Base-by-base conservation (phyloP, 2,797 vertebrate genomes). In the Masticophis lateralis region DNA sequence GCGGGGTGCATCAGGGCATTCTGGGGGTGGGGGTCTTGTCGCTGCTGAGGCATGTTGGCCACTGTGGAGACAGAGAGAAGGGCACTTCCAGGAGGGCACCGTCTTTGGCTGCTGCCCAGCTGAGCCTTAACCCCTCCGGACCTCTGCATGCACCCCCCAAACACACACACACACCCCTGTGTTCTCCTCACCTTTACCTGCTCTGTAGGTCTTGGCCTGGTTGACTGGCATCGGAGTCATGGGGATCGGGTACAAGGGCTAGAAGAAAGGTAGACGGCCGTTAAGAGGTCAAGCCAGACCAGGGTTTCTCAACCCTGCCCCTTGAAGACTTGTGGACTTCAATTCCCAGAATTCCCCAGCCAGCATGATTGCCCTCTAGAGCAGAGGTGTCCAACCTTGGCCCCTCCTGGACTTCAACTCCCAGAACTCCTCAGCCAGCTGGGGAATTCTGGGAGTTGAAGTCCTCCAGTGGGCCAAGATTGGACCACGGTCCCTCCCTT, bases 171-270 rank as follows among this genome's bases (percentile, higher is more conserved):
- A 8, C 1, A 20, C 96, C 97, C 5, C 90, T 37, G n/a, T 86
- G 97, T 98, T 98, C 98, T 97, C 98, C 98, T 99, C 99, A 99
- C 99, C 99, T 99, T 99, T 99, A 99, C 99, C 99, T 99, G 98
- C 98, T 99, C 99, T 99, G 98, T 99, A 99, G 97, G 98, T 98
- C 98, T 99, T 99, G 96, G 98, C 98, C 98, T 99, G 99, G 98
- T 98, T 99, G 98, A 99, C 99, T 74, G 99, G 98, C 99, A 99
- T 99, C 92, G 99, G 99, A 91, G 99, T 98, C 98, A 99, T 99
- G 95, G 98, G 99, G 97, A 99, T 99, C 96, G 99, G 98, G 97
- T 99, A 99, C 97, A 99, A 98, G 98, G 99, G 98, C 99, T 99
- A 97, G 93, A 98, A 92, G 94, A 91, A 57, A 89, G 94, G 90